Conservation (phyloP, 2,888 invertebrate genomes). For the Leptinotarsa juncta region DNA sequence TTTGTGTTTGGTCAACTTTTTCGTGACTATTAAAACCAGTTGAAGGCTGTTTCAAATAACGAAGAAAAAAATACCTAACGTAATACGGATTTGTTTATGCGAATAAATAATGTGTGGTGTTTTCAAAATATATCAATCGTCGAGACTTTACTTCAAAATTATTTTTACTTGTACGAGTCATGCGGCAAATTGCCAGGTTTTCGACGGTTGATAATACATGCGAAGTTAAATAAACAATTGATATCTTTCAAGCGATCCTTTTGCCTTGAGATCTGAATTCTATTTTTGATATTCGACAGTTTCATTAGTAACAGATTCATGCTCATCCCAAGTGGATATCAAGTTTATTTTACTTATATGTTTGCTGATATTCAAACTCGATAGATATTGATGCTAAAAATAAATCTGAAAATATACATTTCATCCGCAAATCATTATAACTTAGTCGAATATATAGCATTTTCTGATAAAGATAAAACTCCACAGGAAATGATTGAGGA, state of each 20-base stretch:
- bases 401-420: neutral
- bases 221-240: slow-evolving; percentile 30
- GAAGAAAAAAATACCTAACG: too few relatives aligned
- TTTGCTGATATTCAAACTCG: slow-evolving; percentile 4
- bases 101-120: neutral
- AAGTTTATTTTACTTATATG: slow-evolving; percentile 29
- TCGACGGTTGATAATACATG: slow-evolving; percentile 34
- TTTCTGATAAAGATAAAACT: too few relatives aligned
- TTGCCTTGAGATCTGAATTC: slow-evolving; percentile 26
- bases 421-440: neutral
- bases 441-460: too few relatives aligned
- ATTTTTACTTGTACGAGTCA: slow-evolving; percentile 36
- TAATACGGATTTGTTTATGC: too few relatives aligned
- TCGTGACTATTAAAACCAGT: too few relatives aligned
- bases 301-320: neutral
- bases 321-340: neutral
- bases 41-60: too few relatives aligned
- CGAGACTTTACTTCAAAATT: slow-evolving; percentile 14
- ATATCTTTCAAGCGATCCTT: slow-evolving; percentile 17
- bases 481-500: too few relatives aligned
- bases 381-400: slow-evolving; percentile 17
- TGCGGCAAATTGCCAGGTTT: slow-evolving; percentile 38
- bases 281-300: slow-evolving; percentile 26
- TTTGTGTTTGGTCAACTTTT: too few relatives aligned
- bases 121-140: slow-evolving; percentile 15